phyloP scores from a whole-genome alignment of 2,797 vertebrate genomes.

The Onychomys torridus region DNA sequence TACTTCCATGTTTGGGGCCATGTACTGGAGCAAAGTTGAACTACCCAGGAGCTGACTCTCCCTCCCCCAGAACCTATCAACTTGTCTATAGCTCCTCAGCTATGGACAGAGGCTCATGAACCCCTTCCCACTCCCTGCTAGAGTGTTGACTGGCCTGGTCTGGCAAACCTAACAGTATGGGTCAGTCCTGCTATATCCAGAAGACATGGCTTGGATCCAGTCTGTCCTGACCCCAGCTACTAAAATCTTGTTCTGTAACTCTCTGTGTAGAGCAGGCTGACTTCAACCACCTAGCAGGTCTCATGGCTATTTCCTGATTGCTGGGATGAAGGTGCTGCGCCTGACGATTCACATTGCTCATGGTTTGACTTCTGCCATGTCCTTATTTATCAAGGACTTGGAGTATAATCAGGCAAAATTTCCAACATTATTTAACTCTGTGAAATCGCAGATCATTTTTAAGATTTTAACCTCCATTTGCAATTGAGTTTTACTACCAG shows the following conservation, averaged over 20 bases:
- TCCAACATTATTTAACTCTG: conserved; percentile 11
- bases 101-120: neutral
- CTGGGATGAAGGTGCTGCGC: too few species aligned
- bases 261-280: too few species aligned
- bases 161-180: neutral
- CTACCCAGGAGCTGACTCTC: neutral
- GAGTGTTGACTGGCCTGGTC: too few species aligned
- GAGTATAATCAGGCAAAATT: neutral
- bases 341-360: neutral
- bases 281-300: too few species aligned
- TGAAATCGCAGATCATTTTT: conserved; percentile 29
- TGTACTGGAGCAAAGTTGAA: neutral
- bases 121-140: neutral
- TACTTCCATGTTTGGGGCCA: neutral
- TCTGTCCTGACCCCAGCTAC: neutral
- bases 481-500: conserved; percentile 35
- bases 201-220: neutral
- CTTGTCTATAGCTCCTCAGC: neutral
- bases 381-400: conserved; percentile 18
- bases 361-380: neutral
- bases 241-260: neutral
- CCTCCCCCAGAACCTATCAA: neutral
- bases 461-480: conserved; percentile 46
- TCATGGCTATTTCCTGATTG: too few species aligned
- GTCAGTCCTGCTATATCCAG: neutral